Base-by-base conservation (phyloP, 1,140 invertebrate genomes). In the Laodelphax striatellus region DNA sequence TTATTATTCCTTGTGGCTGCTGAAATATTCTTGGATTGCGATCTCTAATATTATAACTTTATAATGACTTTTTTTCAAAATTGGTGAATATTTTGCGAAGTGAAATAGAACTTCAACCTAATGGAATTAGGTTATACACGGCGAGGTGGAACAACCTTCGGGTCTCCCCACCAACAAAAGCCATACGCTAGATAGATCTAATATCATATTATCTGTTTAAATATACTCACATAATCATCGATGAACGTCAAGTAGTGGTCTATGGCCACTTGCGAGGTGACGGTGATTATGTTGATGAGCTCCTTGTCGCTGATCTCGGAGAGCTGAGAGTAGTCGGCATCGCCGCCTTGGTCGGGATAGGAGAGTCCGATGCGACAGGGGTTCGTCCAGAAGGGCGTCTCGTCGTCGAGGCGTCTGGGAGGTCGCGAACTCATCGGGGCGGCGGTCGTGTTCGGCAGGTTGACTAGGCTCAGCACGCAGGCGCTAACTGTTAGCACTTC, bases 181-280 rank as follows among this genome's bases (percentile, higher is more conserved):
- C n/a, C n/a, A n/a, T n/a, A n/a, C n/a, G n/a, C n/a, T n/a, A n/a
- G n/a, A n/a, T n/a, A n/a, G n/a, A n/a, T n/a, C n/a, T n/a, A n/a
- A n/a, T n/a, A n/a, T n/a, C n/a, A n/a, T n/a, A n/a, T n/a, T n/a
- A n/a, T n/a, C n/a, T n/a, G n/a, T n/a, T n/a, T n/a, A n/a, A n/a
- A n/a, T n/a, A n/a, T n/a, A 80, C 79, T 80, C 68, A 81, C 79
- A 67, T 75, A 80, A 55, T 74, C 67, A 9, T 75, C 73, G 57
- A 73, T 70, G 64, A 79, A 78, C 50, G 67, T 65, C 54, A 73
- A 65, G 5, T 75, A 75, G 60, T 78, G 73, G 57, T 63, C 64
- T 0, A 75, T 67, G 1, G 79, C 78, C 1, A 70, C 76, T 62
- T 68, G 74, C 14, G 79, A 76, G 62, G 76, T 71, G 54, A 74